phyloP scores from a whole-genome alignment of 2,113 vertebrate genomes.

The Strix aluco region DNA sequence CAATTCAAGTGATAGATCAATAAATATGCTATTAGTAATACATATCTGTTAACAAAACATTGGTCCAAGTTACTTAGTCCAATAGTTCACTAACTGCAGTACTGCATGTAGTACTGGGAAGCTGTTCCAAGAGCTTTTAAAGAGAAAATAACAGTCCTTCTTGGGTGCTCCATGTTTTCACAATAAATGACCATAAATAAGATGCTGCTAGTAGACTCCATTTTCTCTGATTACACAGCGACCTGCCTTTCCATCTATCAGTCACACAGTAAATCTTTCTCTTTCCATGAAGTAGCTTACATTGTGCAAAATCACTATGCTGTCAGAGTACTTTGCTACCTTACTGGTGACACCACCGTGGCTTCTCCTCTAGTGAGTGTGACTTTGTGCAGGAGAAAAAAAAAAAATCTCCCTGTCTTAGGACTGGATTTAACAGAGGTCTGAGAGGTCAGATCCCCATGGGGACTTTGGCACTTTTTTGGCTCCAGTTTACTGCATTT shows the following conservation, averaged over 20 bases:
- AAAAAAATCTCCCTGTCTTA: neutral
- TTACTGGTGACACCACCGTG: neutral
- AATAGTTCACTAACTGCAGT: neutral
- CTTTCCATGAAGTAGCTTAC: neutral
- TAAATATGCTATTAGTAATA: neutral
- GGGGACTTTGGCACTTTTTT: neutral
- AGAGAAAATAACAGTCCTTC: conserved; percentile 46
- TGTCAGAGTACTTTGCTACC: conserved; percentile 3
- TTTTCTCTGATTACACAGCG: conserved; percentile 64
- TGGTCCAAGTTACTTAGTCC: neutral
- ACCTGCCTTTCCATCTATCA: conserved; percentile 43
- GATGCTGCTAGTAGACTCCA: conserved; percentile 50
- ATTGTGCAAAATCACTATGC: conserved; percentile 26
- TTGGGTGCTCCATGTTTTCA: conserved; percentile 30
- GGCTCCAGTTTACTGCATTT: neutral
- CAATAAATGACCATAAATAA: conserved; percentile 51
- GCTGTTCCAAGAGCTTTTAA: conserved; percentile 1
- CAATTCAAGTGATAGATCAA: neutral
- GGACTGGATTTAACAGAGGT: neutral
- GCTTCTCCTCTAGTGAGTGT: neutral
- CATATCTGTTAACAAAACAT: neutral
- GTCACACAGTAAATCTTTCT: conserved; percentile 43
- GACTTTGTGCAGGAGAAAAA: neutral
- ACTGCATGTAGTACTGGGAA: neutral
- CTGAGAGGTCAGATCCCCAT: neutral